Percentiles rank a stretch among this genome's conserved stretches.
These are phyloP conservation scores for Chaenocephalus aceratus DNA, from an alignment of 2,113 vertebrate species.

Conservation along the genomic window DNA sequence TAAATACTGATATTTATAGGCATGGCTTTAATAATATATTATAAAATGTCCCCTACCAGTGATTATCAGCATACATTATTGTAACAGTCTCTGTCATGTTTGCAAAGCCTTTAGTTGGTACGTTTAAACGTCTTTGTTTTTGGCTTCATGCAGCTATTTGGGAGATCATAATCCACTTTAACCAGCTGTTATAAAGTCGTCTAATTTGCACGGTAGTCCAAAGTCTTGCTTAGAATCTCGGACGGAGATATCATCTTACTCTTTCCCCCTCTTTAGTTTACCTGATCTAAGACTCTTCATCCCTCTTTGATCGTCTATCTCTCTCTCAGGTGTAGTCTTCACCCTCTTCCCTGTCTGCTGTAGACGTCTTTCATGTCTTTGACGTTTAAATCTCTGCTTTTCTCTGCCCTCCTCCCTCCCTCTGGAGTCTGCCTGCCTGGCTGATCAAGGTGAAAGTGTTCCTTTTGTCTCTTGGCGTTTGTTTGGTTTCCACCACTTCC, in stretches of 20 bases:
- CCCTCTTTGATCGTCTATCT: slow-evolving; percentile 64
- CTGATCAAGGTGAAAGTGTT: slow-evolving; percentile 85
- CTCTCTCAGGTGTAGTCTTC: slow-evolving; percentile 67
- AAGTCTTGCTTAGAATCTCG: no score
- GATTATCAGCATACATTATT: no score
- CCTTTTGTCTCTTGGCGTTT: slow-evolving; percentile 75
- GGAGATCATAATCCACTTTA: background rate
- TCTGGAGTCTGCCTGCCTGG: slow-evolving; percentile 52
- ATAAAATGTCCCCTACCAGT: no score
- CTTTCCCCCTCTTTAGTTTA: slow-evolving; percentile 15
- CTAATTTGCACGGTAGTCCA: slow-evolving; percentile 3
- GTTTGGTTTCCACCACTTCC: slow-evolving; percentile 79
- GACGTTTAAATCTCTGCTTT: slow-evolving; percentile 60
- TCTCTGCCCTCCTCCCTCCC: slow-evolving; percentile 56
- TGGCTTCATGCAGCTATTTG: no score
- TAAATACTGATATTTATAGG: background rate
- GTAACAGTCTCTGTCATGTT: no score
- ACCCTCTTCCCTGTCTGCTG: slow-evolving; percentile 57
- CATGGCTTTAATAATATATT: background rate
- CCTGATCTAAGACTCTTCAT: slow-evolving; percentile 47
- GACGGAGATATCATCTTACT: slow-evolving; percentile 15
- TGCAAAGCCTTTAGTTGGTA: no score
- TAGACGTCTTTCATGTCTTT: slow-evolving; percentile 75
- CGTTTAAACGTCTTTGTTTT: no score
- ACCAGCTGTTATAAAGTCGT: background rate